Evolutionary conservation across 2,888 invertebrate species (phyloP), one percentile per base, ranked within the genome.

Genomic region (Drosophila mimetica): DNA sequence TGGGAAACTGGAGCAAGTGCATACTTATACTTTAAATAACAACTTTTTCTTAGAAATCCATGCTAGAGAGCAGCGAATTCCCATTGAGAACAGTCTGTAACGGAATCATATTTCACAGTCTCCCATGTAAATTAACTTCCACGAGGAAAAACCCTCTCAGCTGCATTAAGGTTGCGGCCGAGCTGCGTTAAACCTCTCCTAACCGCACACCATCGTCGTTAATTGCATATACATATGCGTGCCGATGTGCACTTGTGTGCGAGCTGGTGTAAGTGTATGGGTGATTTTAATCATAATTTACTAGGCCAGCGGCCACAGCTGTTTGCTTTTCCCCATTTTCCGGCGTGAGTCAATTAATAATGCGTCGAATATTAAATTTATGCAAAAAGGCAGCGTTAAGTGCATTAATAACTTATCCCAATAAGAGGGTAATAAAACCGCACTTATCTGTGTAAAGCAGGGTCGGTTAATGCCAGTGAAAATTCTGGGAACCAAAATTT

Each of bases 321-420:
- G 67, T 50, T 66, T 48, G 52, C 44, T 41, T 41, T 50, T 30
- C 22, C 20, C 25, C 44, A 16, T 44, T 50, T 48, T 46, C 44
- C 48, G 53, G 47, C 44, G 52, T 22, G 13, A 59, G 52, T 74
- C 14, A 53, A 74, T 76, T 71, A 60, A 59, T 69, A 76, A 39
- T 52, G 61, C 13, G 22, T 39, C n/a, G 32, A 18, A 39, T 50
- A 61, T 54, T 60, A 47, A 66, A 63, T 66, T 22, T 44, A 71
- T 66, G 66, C 46, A 63, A 66, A 63, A 55, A 14, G 34, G 32
- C 39, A 39, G 30, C 39, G 42, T 51, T 76, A 58, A 74, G 50
- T 61, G 20, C 71, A 66, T 61, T 71, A 60, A 75, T 59, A 59
- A 55, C 55, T 59, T 41, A 32, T 22, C 18, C 14, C 41, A 73